Base-by-base conservation (phyloP, 1,140 invertebrate species). In the Stegodyphus dumicola region DNA sequence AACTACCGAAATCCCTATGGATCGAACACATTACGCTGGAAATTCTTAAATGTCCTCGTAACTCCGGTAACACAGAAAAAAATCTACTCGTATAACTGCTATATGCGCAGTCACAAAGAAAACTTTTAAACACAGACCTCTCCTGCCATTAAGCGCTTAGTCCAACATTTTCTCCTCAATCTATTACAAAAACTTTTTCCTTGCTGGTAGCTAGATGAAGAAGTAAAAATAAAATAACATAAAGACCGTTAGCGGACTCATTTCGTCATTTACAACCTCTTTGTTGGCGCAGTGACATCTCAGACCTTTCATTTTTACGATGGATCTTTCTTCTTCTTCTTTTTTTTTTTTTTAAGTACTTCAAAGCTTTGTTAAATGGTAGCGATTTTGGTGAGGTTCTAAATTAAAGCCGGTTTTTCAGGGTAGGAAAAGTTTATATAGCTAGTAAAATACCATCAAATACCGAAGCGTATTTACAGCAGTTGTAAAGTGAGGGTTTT, bases 381-480 rank as follows among this genome's bases (percentile, higher is more conserved):
- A 69, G 77, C 65, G 65, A 78, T 78, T 78, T 78, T 78, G 51
- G 77, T 13, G 11, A 13, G 65, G 51, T 78, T 81, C 78, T 81
- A 81, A 81, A 81, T 81, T 81, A 81, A 81, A 81, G 70, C 78
- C 52, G 11, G 60, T 65, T 66, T 76, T 65, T 77, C 65, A 33
- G 49, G 18, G 66, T 10, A 54, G 18, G 78, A 67, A 70, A 73
- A 71, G 53, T 81, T 81, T 81, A 81, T 81, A 81, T 81, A 17
- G 78, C 78, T 69, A 81, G 69, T 81, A 71, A 81, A 81, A 81
- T 81, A 60, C 78, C 70, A 73, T 73, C 78, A 81, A 81, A 81
- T 69, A 81, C 66, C 56, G 69, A 64, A 81, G 78, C 69, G 78
- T 81, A 81, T 81, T 81, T 60, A 81, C 69, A 73, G 71, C 54